Base-by-base conservation (phyloP, 2,113 vertebrate genomes). In the Tenebrosternarchus preto region DNA sequence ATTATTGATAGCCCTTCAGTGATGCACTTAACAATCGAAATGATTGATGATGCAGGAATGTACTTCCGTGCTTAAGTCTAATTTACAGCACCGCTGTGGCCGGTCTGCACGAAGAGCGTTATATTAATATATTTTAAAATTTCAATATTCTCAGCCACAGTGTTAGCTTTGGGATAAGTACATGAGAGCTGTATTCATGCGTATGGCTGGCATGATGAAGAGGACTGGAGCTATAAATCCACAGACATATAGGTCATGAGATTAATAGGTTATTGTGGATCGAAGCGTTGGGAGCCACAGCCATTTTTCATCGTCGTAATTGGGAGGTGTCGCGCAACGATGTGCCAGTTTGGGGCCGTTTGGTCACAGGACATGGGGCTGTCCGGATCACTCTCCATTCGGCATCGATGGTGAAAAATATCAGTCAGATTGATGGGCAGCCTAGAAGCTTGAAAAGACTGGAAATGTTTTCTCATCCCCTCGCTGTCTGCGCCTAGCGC, bases 221-320 rank as follows among this genome's bases (percentile, higher is more conserved):
- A 56, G 60, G 74, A 55, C 11, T 17, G 66, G 22, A 74, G 73
- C 71, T 77, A 57, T 75, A 79, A 77, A 56, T 75, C 80, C 46
- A 0, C 68, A 61, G 71, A 39, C 56, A 80, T 85, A 31, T 78
- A 81, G 84, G 84, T 83, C 84, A 85, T 36, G 55, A 60, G 56
- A 75, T 81, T 59, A 59, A 61, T 67, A 71, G 76, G 75, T 66
- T 85, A 60, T 77, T 69, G 79, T 53, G 66, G 78, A 85, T 83
- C 70, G 71, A 63, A 39, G 46, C 71, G 39, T 74, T 74, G 71
- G 43, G 64, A 77, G 64, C 67, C 33, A 68, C 43, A 3, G 59
- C 64, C 72, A 75, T 84, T 85, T 78, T 75, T 83, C 78, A 69
- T 71, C 56, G 56, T 64, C 36, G 24, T 83, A 83, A 85, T 85